phyloP scores from a whole-genome alignment of 2,113 vertebrate species.

The Lanius collurio region DNA sequence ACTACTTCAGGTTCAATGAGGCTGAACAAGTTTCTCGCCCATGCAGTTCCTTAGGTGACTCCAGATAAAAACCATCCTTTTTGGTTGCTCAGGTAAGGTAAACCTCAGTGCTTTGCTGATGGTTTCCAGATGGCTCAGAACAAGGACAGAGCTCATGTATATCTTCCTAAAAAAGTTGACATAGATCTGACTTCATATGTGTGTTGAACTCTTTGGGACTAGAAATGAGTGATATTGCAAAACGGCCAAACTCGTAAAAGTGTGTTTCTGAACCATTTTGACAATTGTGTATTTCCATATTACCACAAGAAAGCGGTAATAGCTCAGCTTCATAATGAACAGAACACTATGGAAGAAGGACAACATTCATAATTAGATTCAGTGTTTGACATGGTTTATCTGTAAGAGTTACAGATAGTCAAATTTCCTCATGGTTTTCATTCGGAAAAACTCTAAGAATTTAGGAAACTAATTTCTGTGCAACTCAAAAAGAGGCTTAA shows the following conservation, averaged over 20 bases:
- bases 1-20: not conserved
- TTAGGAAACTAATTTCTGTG: not conserved
- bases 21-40: not conserved
- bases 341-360: not conserved
- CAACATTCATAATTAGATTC: not conserved
- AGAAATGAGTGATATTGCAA: not conserved
- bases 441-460: not conserved
- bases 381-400: not conserved
- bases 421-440: not conserved
- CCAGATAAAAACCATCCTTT: not conserved
- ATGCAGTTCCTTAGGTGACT: not conserved
- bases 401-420: not conserved
- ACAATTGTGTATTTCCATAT: not conserved
- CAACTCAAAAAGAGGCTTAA: not conserved
- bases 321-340: not conserved
- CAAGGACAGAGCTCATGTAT: not conserved
- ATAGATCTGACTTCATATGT: not conserved
- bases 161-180: not conserved
- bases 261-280: not conserved
- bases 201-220: not conserved
- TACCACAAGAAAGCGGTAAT: not conserved
- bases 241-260: not conserved
- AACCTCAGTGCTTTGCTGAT: not conserved
- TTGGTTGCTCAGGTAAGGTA: not conserved
- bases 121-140: conserved; percentile 9